Base-by-base conservation (phyloP, 2,113 vertebrate species). In the Sula dactylatra region DNA sequence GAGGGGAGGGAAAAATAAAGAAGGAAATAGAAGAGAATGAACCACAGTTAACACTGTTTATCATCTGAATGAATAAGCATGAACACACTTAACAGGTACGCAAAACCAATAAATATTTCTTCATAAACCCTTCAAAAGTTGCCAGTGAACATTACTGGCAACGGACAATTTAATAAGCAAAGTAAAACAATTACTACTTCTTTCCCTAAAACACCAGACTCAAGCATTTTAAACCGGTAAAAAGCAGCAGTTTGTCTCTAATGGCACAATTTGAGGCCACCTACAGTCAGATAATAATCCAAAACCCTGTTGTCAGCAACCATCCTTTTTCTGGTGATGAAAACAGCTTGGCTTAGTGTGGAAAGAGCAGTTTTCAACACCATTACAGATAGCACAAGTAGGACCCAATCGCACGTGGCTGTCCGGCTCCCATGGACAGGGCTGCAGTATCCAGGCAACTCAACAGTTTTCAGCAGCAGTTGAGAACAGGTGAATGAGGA, bases 361-460 rank as follows among this genome's bases (percentile, higher is more conserved):
- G 77, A 76, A 73, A 90, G 62, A 44, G 27, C 32, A 34, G 52
- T 52, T 95, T 96, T 93, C 80, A 97, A 52, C 90, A 85, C 56
- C 10, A 3, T 4, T 80, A 64, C 36, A 81, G 77, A 42, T 4
- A 95, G 65, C 55, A 13, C 17, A 31, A 56, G 71, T 7, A 49
- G 79, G 52, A 61, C 2, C 0, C 0, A 4, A 78, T 7, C 0
- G 0, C 7, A 7, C 1, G 14, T 0, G 1, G 26, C 70, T 45
- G 61, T 32, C 66, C 40, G 0, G 36, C n/a, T 87, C 38, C 40
- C 4, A 4, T 0, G 5, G 54, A 86, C 45, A 73, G 34, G 29
- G 36, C 49, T 15, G 25, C n/a, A 44, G 16, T 9, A 67, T 9
- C 64, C 59, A n/a, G 21, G 50, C 55, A 59, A 40, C 32, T 65